Percentiles rank a stretch among this genome's conserved stretches.
These are phyloP conservation scores for Cloeon dipterum DNA, from an alignment of 2,888 invertebrate species.

Conservation along the genomic window DNA sequence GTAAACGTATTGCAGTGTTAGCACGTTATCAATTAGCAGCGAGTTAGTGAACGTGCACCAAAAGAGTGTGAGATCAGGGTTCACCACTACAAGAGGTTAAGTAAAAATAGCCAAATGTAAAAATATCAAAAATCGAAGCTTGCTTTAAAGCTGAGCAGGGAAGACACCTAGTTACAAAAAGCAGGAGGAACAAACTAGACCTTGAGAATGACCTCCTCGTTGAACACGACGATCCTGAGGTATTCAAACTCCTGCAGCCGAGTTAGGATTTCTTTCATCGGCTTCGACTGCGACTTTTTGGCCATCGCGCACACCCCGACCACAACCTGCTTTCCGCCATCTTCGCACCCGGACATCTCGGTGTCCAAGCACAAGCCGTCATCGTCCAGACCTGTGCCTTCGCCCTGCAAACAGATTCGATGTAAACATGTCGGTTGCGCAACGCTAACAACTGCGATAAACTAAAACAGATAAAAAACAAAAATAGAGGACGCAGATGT, in stretches of 20 bases:
- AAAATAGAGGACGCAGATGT: too few relatives aligned
- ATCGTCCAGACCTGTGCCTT: constrained; percentile 20
- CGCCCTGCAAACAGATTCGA: constrained; percentile 10
- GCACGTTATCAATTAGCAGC: too few relatives aligned
- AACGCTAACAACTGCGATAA: too few relatives aligned
- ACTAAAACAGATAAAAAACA: too few relatives aligned
- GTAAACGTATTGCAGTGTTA: too few relatives aligned
- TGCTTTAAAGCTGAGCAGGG: too few relatives aligned
- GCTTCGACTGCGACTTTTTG: constrained; percentile 96
- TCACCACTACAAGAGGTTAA: too few relatives aligned
- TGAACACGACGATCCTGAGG: constrained; percentile 83
- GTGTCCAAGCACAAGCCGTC: constrained; percentile 35
- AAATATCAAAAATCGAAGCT: too few relatives aligned
- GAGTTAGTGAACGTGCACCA: too few relatives aligned
- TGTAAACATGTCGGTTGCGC: too few relatives aligned
- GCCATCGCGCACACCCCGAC: constrained; percentile 99
- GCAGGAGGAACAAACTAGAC: constrained; percentile 18
- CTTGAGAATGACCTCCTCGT: constrained; percentile 87
- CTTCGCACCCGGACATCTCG: constrained; percentile 26
- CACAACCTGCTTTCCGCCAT: constrained; percentile 64
- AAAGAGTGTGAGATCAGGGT: too few relatives aligned
- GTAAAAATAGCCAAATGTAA: too few relatives aligned
- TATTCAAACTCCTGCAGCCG: constrained; percentile 91
- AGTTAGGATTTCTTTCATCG: constrained; percentile 96
- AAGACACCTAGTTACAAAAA: neutral